Evolutionary conservation across 2,113 vertebrate species (phyloP).

Genomic region (Boleophthalmus pectinirostris): DNA sequence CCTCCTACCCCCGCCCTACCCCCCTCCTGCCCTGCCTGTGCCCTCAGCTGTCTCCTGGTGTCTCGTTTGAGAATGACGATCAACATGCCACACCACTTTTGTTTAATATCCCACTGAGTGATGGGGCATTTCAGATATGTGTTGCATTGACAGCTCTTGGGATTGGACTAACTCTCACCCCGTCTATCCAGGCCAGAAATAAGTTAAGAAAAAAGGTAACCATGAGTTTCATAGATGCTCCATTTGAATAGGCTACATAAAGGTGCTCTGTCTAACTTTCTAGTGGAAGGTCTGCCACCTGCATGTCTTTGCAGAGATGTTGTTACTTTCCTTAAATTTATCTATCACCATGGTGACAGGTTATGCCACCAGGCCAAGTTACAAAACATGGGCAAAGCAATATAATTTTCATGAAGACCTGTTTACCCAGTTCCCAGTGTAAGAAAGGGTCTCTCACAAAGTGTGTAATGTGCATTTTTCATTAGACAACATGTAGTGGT

Average conservation of each 20-base stretch:
- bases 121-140: slow-evolving; percentile 4
- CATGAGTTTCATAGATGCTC: background rate
- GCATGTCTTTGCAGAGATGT: background rate
- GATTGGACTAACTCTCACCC: background rate
- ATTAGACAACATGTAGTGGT: too few species aligned
- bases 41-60: background rate
- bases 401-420: too few species aligned
- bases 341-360: background rate
- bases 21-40: slow-evolving; percentile 55
- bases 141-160: slow-evolving; percentile 11
- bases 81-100: slow-evolving; percentile 19
- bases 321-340: background rate
- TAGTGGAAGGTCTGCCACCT: too few species aligned
- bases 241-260: too few species aligned
- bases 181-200: background rate
- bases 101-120: slow-evolving; percentile 20
- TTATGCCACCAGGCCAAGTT: too few species aligned
- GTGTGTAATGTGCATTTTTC: too few species aligned
- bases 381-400: too few species aligned
- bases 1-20: slow-evolving; percentile 31
- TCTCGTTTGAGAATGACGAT: background rate
- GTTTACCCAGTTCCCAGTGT: too few species aligned
- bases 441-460: too few species aligned
- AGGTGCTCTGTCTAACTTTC: too few species aligned
- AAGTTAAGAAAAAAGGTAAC: background rate